These are phyloP conservation scores for Platygyra sinensis DNA, from an alignment of 64 coral and sea anemone species.

Conservation along the genomic window DNA sequence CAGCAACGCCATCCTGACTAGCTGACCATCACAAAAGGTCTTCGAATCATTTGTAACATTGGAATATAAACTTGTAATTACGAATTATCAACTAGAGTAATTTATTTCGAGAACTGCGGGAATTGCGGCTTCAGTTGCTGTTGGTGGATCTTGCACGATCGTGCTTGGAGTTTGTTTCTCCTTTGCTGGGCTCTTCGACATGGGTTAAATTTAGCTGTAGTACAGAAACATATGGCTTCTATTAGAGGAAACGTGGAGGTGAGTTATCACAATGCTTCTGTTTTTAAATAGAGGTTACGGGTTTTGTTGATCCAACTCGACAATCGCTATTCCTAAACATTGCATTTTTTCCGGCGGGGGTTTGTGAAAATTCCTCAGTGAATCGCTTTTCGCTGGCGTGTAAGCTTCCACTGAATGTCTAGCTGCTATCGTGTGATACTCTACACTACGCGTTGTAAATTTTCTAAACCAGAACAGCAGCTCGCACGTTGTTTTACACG, in stretches of 20 bases:
- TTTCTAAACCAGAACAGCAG: neutral
- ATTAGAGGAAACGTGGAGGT: slow-evolving; percentile 31
- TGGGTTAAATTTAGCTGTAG: slow-evolving; percentile 22
- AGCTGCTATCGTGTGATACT: neutral
- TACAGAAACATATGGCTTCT: slow-evolving; percentile 45
- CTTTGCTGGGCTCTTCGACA: neutral
- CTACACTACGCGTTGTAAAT: neutral
- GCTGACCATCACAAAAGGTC: neutral
- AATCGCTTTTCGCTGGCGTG: neutral
- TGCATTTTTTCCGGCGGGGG: slow-evolving; percentile 2
- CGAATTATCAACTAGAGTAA: slow-evolving; percentile 1
- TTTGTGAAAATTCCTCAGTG: slow-evolving; percentile 17
- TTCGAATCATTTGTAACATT: slow-evolving; percentile 12
- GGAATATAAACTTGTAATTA: slow-evolving; percentile 33
- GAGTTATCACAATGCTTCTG: slow-evolving; percentile 18
- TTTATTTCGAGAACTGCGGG: neutral
- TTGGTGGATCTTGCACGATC: neutral
- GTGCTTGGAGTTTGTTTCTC: neutral
- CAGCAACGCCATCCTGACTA: neutral
- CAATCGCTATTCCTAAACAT: slow-evolving; percentile 30
- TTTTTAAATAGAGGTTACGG: slow-evolving; percentile 12
- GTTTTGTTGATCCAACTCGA: slow-evolving; percentile 38
- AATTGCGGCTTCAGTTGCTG: neutral
- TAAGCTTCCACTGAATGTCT: neutral
- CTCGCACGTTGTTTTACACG: neutral